Percentiles rank a stretch among this genome's conserved stretches.
These are phyloP conservation scores for Garra rufa DNA, from an alignment of 2,113 vertebrate genomes.

Conservation along the genomic window DNA sequence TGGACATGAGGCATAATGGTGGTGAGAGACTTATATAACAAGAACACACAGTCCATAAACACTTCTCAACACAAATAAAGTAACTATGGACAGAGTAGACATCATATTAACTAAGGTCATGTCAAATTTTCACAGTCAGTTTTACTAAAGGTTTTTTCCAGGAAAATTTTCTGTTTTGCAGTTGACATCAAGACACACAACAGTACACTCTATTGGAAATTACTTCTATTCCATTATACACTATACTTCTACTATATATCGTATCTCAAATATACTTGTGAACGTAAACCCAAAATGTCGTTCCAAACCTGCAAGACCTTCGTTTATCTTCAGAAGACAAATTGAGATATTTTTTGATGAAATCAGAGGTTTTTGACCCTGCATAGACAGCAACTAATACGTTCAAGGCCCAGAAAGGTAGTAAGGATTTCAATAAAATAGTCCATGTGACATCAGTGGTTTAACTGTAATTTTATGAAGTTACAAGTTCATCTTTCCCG, in stretches of 20 bases:
- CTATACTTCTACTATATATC: background rate
- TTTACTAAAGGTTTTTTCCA: background rate
- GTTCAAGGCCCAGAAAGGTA: too few species aligned
- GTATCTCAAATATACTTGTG: background rate
- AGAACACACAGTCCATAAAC: background rate
- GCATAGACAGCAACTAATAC: too few species aligned
- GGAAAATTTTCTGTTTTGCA: background rate
- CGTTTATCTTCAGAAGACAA: too few species aligned
- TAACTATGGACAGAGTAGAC: background rate
- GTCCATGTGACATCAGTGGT: too few species aligned
- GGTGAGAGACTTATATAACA: background rate
- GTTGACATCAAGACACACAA: background rate
- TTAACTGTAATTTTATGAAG: too few species aligned
- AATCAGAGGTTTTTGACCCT: too few species aligned
- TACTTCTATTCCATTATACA: background rate
- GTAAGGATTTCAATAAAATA: too few species aligned
- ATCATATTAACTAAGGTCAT: background rate
- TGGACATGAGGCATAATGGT: background rate
- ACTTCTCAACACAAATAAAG: constrained; percentile 4
- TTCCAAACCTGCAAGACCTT: too few species aligned
- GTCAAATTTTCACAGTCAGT: background rate
- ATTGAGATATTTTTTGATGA: too few species aligned
- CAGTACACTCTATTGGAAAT: background rate
- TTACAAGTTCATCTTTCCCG: too few species aligned
- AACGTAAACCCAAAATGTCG: background rate